Evolutionary conservation across 2,888 invertebrate species (phyloP).

Genomic region (Philaethria dido): DNA sequence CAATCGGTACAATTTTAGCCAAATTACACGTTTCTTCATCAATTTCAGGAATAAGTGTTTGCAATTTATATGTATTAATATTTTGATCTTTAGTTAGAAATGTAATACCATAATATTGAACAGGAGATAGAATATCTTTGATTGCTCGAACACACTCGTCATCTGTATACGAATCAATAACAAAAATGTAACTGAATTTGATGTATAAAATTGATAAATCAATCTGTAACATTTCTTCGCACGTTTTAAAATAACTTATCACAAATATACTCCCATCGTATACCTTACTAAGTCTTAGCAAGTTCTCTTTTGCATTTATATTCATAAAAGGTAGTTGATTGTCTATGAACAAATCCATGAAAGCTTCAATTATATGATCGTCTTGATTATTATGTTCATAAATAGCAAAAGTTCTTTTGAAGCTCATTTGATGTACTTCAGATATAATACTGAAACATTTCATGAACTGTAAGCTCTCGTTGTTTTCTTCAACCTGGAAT

Average conservation of each 20-base stretch:
- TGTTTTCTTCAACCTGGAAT: constrained; percentile 1
- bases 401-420: background rate
- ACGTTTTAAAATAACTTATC: constrained; percentile 29
- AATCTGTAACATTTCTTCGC: constrained; percentile 21
- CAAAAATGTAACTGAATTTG: constrained; percentile 32
- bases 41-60: constrained; percentile 54
- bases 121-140: constrained; percentile 43
- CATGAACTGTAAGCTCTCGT: background rate
- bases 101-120: constrained; percentile 53
- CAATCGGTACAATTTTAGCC: constrained; percentile 42
- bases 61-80: constrained; percentile 44
- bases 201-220: constrained; percentile 19
- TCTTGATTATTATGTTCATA: constrained; percentile 1
- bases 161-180: constrained; percentile 21
- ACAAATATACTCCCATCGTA: constrained; percentile 27
- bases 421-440: constrained; percentile 5
- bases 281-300: constrained; percentile 35
- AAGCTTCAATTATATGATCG: constrained; percentile 15
- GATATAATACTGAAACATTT: constrained; percentile 1
- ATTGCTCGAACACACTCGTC: constrained; percentile 39
- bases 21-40: constrained; percentile 53
- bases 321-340: constrained; percentile 37
- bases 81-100: constrained; percentile 50
- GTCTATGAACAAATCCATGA: constrained; percentile 5
- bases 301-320: constrained; percentile 24